Evolutionary conservation across 1,140 invertebrate species (phyloP).

Genomic region (Pemphigus obesinymphae): DNA sequence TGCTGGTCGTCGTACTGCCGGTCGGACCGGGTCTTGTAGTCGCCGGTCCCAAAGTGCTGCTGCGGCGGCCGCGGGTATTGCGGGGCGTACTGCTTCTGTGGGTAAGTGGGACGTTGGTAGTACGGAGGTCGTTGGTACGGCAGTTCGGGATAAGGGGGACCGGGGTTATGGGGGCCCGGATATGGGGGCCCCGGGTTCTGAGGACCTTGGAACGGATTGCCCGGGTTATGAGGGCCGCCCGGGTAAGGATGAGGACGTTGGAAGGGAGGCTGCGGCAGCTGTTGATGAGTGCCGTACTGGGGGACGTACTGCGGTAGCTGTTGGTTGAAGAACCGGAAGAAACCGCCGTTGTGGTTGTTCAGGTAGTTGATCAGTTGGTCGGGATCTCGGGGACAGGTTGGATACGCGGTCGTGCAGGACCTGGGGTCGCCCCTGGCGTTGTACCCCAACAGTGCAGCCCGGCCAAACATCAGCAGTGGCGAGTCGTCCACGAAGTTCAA

Average conservation of each 20-base stretch:
- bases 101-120: neutral
- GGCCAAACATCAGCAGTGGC: conserved; percentile 64
- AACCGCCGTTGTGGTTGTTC: conserved; percentile 80
- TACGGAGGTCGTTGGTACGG: neutral
- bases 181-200: neutral
- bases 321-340: conserved; percentile 69
- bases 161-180: neutral
- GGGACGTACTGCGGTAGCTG: conserved; percentile 45
- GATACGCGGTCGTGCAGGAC: conserved; percentile 61
- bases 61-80: neutral
- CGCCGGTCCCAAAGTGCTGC: neutral
- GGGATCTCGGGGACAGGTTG: conserved; percentile 66
- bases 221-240: too few relatives aligned
- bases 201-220: too few relatives aligned
- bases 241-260: neutral
- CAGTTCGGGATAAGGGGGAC: too few relatives aligned
- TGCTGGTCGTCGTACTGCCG: too few relatives aligned
- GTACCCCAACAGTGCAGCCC: conserved; percentile 67
- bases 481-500: conserved; percentile 54
- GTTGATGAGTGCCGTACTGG: conserved; percentile 38
- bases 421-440: conserved; percentile 59
- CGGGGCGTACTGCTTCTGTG: neutral
- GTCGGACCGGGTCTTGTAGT: neutral
- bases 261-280: neutral
- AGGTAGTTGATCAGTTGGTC: conserved; percentile 69